phyloP scores from a whole-genome alignment of 1,140 invertebrate species.

The Drosophila novamexicana region DNA sequence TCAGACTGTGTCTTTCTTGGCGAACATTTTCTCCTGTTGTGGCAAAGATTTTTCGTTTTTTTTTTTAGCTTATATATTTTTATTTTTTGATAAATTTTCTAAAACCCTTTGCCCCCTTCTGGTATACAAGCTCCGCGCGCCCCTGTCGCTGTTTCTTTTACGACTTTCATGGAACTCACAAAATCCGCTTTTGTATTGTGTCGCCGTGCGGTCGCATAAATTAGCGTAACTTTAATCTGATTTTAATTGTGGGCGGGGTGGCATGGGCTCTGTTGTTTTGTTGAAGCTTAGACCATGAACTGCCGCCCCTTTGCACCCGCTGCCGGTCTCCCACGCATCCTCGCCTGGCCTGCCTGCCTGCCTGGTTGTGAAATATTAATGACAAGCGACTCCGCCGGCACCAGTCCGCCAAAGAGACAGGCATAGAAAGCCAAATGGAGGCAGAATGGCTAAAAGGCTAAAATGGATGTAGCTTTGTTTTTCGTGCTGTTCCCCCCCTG shows the following conservation, averaged over 20 bases:
- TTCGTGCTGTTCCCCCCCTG: too few relatives aligned
- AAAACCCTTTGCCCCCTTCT: background rate
- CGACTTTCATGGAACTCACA: slow-evolving; percentile 28
- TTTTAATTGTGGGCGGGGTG: slow-evolving; percentile 73
- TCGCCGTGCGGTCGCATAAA: slow-evolving; percentile 80
- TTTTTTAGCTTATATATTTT: background rate
- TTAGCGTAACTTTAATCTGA: slow-evolving; percentile 82
- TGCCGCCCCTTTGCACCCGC: slow-evolving; percentile 1
- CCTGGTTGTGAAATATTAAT: slow-evolving; percentile 74
- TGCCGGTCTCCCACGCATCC: background rate
- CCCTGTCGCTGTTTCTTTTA: slow-evolving; percentile 1
- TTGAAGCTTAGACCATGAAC: slow-evolving; percentile 59
- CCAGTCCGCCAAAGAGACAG: slow-evolving; percentile 15
- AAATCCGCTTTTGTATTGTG: slow-evolving; percentile 73
- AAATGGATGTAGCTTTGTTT: slow-evolving; percentile 12
- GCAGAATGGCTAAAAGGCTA: slow-evolving; percentile 27
- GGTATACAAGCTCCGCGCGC: background rate
- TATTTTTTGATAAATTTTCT: slow-evolving; percentile 1
- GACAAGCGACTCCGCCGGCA: slow-evolving; percentile 48
- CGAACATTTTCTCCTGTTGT: background rate
- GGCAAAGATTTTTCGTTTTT: background rate
- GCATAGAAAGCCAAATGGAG: slow-evolving; percentile 27
- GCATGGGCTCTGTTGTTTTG: slow-evolving; percentile 42
- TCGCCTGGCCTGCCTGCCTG: background rate
- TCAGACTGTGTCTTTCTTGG: background rate